Conservation (phyloP, 2,888 invertebrate species). For the Eueremaeus valkanovi region DNA sequence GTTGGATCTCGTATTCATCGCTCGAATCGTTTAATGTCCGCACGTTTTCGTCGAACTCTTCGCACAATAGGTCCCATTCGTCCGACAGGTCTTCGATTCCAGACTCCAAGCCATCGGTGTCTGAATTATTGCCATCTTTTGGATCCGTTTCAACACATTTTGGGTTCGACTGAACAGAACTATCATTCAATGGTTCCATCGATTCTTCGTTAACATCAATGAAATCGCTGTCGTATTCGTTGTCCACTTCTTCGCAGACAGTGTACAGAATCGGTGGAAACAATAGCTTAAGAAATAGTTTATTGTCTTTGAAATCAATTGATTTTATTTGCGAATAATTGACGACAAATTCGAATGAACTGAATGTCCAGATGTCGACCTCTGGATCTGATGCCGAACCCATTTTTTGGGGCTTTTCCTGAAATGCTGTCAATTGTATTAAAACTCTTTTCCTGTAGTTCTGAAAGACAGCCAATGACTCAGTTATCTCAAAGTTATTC, state of each 20-base stretch:
- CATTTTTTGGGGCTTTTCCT: neutral
- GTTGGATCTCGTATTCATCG: too few species aligned
- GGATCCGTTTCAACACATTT: too few species aligned
- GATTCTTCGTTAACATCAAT: neutral
- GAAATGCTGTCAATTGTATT: neutral
- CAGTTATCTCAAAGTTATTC: neutral
- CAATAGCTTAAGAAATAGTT: neutral
- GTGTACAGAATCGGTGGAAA: conserved; percentile 10
- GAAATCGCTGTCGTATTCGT: too few species aligned
- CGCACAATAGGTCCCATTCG: too few species aligned
- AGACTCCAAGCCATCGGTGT: too few species aligned
- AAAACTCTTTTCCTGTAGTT: neutral
- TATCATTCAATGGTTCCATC: too few species aligned
- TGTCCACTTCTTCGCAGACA: neutral
- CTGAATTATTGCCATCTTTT: too few species aligned
- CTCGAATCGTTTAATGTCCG: too few species aligned
- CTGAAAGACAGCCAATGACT: neutral
- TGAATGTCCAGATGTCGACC: neutral
- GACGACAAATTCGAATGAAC: conserved; percentile 1
- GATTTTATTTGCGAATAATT: conserved; percentile 18
- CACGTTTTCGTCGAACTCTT: too few species aligned
- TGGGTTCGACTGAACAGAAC: too few species aligned
- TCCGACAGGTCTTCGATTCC: too few species aligned
- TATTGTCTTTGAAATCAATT: neutral
- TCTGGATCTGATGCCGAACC: neutral